phyloP scores from a whole-genome alignment of 2,113 vertebrate genomes.

The Varanus salvator region DNA sequence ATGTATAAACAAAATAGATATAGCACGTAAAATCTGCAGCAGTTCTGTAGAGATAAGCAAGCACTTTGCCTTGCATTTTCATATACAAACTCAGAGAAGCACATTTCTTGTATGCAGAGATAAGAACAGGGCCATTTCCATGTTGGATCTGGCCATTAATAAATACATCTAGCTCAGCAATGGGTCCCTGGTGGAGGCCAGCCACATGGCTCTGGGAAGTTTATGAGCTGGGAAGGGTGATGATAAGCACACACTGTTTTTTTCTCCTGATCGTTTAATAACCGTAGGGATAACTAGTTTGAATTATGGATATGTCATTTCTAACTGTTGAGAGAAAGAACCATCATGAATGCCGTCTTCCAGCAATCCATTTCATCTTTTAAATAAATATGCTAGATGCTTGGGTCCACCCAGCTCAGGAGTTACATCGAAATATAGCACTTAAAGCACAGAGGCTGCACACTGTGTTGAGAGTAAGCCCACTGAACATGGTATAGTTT shows the following conservation, averaged over 20 bases:
- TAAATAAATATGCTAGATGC: neutral
- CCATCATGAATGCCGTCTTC: neutral
- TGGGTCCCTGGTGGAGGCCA: neutral
- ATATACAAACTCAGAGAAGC: neutral
- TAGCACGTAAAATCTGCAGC: neutral
- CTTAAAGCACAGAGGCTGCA: neutral
- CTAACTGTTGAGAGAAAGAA: neutral
- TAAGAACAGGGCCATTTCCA: neutral
- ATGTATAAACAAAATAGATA: neutral
- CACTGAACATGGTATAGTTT: neutral
- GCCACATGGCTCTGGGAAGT: neutral
- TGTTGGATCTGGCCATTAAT: neutral
- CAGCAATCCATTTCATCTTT: neutral
- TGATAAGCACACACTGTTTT: neutral
- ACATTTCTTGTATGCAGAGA: neutral
- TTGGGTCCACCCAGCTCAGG: neutral
- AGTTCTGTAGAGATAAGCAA: neutral
- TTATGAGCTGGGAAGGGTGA: neutral
- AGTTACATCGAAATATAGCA: neutral
- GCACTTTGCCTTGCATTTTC: neutral
- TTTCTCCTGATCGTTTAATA: neutral
- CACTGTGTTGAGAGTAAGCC: neutral
- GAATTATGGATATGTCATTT: neutral
- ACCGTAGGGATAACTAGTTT: neutral
- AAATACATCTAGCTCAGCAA: neutral